Conservation (phyloP, 2,113 vertebrate genomes). For the Calyptommatus sinebrachiatus region DNA sequence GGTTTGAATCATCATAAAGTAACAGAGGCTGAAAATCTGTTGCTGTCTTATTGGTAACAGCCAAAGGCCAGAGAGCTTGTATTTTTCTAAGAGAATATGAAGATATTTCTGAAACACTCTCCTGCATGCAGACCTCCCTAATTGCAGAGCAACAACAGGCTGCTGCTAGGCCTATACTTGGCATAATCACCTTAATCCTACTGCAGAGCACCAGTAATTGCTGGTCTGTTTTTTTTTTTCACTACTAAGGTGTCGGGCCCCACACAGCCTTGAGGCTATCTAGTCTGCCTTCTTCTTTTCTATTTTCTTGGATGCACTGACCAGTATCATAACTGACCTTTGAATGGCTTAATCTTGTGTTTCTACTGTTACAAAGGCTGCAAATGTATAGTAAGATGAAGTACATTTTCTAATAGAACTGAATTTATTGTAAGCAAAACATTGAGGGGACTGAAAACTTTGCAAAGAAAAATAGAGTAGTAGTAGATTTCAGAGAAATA, state of each 20-base stretch:
- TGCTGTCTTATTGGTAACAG: not conserved
- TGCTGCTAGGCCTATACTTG: not conserved
- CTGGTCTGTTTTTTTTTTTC: constrained; percentile 2
- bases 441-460: too few species aligned
- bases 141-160: not conserved
- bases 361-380: not conserved
- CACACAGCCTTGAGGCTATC: not conserved
- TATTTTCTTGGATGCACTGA: not conserved
- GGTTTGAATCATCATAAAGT: not conserved
- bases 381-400: not conserved
- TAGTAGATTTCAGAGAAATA: too few species aligned
- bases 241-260: not conserved
- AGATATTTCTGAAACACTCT: not conserved
- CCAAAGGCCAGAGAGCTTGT: not conserved
- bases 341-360: not conserved
- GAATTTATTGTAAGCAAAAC: not conserved
- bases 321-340: not conserved
- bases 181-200: not conserved
- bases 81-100: not conserved
- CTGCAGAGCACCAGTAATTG: constrained; percentile 7
- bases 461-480: too few species aligned
- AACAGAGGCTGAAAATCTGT: not conserved
- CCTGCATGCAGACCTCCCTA: not conserved
- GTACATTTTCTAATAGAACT: not conserved
- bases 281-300: not conserved